Conservation (phyloP, 1,140 invertebrate species). For the Bursaphelenchus mucronatus region DNA sequence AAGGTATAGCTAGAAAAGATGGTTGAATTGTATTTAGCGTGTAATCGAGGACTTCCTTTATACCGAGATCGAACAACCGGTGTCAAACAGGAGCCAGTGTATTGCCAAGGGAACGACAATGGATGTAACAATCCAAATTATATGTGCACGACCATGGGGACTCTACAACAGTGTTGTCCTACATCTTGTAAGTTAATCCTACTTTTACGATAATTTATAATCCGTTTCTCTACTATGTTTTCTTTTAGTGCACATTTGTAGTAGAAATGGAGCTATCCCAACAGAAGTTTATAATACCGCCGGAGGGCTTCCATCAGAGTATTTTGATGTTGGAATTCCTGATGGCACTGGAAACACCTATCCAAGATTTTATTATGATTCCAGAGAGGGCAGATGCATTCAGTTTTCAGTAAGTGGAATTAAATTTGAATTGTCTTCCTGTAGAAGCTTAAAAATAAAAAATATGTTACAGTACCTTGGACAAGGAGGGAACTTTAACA, state of each 20-base stretch:
- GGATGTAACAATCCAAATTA: conserved; percentile 61
- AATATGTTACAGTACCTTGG: conserved; percentile 50
- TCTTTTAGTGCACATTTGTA: conserved; percentile 53
- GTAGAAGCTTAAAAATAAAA: conserved; percentile 3
- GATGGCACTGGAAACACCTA: conserved; percentile 56
- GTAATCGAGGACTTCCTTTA: conserved; percentile 58
- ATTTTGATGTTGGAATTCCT: conserved; percentile 59
- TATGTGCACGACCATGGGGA: conserved; percentile 58
- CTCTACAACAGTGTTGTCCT: conserved; percentile 58
- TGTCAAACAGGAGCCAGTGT: conserved; percentile 59
- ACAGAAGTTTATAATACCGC: conserved; percentile 61
- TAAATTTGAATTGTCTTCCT: too few species aligned
- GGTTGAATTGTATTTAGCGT: conserved; percentile 39
- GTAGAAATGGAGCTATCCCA: conserved; percentile 58
- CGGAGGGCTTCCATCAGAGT: conserved; percentile 57
- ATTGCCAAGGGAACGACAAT: conserved; percentile 60
- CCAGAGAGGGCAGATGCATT: conserved; percentile 57
- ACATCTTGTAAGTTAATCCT: conserved; percentile 46
- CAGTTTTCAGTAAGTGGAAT: conserved; percentile 35
- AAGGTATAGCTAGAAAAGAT: conserved; percentile 27
- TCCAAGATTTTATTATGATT: conserved; percentile 58
- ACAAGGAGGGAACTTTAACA: conserved; percentile 60
- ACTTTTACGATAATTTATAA: background rate
- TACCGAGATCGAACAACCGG: conserved; percentile 58
- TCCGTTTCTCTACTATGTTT: background rate